A percentile compares a stretch with the other conserved stretches of the same genome.
Evolutionary conservation across 2,888 invertebrate genomes (phyloP).

Genomic region (Clostera curtula): DNA sequence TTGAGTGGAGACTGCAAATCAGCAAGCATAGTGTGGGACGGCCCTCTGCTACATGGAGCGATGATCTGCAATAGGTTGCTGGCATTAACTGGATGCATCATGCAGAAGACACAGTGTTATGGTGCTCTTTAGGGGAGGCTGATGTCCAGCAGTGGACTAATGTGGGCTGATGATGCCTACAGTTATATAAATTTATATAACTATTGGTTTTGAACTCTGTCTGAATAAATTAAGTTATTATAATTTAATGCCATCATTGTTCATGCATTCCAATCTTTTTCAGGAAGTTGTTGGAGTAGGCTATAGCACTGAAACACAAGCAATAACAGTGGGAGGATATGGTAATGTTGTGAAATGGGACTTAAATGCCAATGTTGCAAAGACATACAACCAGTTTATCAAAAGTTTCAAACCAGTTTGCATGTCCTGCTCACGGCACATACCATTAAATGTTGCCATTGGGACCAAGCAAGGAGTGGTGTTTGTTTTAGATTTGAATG

Average conservation of each 20-base stretch:
- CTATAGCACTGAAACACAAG: conserved; percentile 54
- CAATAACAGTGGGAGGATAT: conserved; percentile 62
- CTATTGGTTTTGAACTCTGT: too few species aligned
- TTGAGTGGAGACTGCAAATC: too few species aligned
- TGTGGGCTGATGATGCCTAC: too few species aligned
- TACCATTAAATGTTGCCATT: conserved; percentile 45
- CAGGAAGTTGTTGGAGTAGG: conserved; percentile 62
- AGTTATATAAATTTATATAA: too few species aligned
- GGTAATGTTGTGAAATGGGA: conserved; percentile 72
- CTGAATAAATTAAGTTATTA: background rate
- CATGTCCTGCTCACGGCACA: conserved; percentile 52
- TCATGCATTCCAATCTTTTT: conserved; percentile 12
- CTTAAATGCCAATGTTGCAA: conserved; percentile 60
- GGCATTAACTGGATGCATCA: too few species aligned
- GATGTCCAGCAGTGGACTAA: too few species aligned
- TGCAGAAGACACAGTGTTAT: too few species aligned
- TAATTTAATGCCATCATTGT: background rate
- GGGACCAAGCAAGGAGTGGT: conserved; percentile 67
- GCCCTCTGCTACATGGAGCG: too few species aligned
- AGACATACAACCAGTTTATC: conserved; percentile 34
- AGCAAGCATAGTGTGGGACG: too few species aligned
- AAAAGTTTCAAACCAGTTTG: conserved; percentile 47
- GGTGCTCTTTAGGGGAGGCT: too few species aligned
- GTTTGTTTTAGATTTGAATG: conserved; percentile 51
- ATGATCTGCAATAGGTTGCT: too few species aligned